Conservation (phyloP, 2,797 vertebrate genomes). For the Falco cherrug region DNA sequence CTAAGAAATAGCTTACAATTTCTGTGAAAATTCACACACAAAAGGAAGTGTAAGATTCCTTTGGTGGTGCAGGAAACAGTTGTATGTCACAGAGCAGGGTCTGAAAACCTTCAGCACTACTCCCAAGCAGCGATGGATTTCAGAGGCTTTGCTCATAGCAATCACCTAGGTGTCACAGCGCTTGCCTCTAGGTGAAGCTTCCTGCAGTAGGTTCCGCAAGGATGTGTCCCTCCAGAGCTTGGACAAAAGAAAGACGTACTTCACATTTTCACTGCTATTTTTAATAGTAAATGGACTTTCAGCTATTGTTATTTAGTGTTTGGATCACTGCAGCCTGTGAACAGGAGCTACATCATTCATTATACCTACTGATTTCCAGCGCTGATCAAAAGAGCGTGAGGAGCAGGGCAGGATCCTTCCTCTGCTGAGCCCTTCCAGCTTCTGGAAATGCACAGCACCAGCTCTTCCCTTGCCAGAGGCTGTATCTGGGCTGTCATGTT, state of each 20-base stretch:
- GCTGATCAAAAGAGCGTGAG: background rate
- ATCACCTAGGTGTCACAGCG: background rate
- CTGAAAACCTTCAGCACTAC: background rate
- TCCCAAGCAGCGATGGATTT: background rate
- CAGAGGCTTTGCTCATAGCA: background rate
- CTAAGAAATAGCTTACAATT: background rate
- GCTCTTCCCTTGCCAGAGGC: background rate
- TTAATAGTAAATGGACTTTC: background rate
- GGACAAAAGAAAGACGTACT: background rate
- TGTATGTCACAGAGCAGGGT: background rate
- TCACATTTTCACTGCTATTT: background rate
- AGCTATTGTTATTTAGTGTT: background rate
- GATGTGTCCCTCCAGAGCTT: background rate
- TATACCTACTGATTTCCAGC: background rate
- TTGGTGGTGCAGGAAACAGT: background rate
- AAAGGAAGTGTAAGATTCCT: background rate
- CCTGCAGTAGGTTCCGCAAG: conserved; percentile 22
- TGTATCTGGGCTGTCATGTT: background rate
- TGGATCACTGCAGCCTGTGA: background rate
- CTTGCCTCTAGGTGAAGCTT: background rate
- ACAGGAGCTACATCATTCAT: background rate
- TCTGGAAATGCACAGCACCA: background rate
- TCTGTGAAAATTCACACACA: background rate
- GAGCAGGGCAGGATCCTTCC: background rate
- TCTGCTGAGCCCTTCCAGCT: background rate